Base-by-base conservation (phyloP, 2,797 vertebrate species). In the Microchirus variegatus region DNA sequence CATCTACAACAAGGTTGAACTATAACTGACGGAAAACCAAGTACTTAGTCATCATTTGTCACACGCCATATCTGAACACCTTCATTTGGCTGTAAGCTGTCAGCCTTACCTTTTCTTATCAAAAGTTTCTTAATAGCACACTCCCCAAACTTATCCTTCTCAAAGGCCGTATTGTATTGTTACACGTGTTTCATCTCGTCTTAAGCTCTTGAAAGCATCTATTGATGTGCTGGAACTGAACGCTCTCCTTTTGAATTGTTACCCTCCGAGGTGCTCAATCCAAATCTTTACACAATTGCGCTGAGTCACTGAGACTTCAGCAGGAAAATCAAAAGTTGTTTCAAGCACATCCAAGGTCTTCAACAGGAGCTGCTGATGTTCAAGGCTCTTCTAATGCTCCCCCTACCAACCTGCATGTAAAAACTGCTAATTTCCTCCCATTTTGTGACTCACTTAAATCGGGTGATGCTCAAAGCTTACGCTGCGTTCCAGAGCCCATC, bases 291-390 rank as follows among this genome's bases (percentile, higher is more conserved):
- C 73, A 85, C 80, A 36, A 72, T 78, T 43, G 89, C 92, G 80
- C 79, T 82, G 75, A 90, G 82, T 79, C 87, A 77, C 16, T 19
- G 85, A 77, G 86, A 84, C 80, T 89, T 92, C 72, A 82, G 54
- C 8, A 81, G 82, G 80, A 82, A 90, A 90, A 91, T 92, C 83
- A 93, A 93, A 86, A 52, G 53, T 12, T 41, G 80, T 80, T 90
- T 92, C 71, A 89, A 90, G 72, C 89, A 86, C 80, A 87, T 89
- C 77, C 84, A 81, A 83, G 74, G 81, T 66, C 85, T 91, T 79
- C 71, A 90, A 85, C 83, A 80, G 80, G 77, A 89, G 76, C 76
- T 78, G 74, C 83, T 82, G 67, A 90, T 89, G 83, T 91, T 90
- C 87, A 90, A 85, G 82, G 84, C 76, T 68, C 68, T 69, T 70